Percentiles rank a stretch among this genome's conserved stretches.
Evolutionary conservation across 1,140 invertebrate genomes (phyloP).

Genomic region (Coptotermes formosanus): DNA sequence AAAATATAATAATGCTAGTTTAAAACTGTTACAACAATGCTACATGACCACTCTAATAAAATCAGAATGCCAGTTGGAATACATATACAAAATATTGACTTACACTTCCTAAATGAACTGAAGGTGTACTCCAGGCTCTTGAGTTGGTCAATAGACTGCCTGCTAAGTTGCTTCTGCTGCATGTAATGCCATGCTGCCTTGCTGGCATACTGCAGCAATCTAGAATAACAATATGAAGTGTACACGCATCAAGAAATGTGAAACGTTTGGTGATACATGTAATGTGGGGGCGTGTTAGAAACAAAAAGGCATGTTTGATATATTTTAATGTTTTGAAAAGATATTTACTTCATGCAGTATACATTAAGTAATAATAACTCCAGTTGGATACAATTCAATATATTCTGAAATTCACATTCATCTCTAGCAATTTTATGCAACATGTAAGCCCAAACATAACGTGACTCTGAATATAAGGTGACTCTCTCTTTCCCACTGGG

Average conservation of each 20-base stretch:
- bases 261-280: not conserved
- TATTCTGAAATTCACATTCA: no score
- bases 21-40: no score
- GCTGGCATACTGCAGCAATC: conserved; percentile 67
- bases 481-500: no score
- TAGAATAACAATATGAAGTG: conserved; percentile 45
- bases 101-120: conserved; percentile 72
- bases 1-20: not conserved
- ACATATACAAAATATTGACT: conserved; percentile 37
- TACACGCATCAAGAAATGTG: conserved; percentile 29
- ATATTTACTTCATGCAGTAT: no score
- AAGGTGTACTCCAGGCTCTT: conserved; percentile 68
- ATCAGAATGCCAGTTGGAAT: not conserved
- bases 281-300: no score
- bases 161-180: conserved; percentile 50
- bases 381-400: no score
- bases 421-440: no score
- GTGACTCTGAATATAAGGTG: no score
- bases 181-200: conserved; percentile 64
- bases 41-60: not conserved
- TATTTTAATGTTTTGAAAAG: no score
- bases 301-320: no score
- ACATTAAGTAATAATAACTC: no score
- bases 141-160: conserved; percentile 57
- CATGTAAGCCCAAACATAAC: no score